These are phyloP conservation scores for Heterocephalus glaber DNA, from an alignment of 2,113 vertebrate genomes.

Conservation along the genomic window DNA sequence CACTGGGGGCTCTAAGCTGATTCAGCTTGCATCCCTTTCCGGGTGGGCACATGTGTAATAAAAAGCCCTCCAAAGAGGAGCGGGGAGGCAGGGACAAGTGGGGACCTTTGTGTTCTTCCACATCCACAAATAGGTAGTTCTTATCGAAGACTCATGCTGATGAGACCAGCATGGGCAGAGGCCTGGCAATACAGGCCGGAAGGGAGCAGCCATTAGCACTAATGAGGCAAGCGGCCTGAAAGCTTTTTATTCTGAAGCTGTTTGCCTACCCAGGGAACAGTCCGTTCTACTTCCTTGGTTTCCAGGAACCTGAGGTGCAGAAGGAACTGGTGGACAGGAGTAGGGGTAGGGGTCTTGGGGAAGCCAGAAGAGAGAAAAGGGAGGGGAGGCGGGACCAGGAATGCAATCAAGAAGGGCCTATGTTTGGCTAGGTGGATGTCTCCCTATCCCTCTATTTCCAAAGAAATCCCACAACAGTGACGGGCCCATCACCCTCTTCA, in stretches of 20 bases:
- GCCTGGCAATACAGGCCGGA: slow-evolving; percentile 25
- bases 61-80: neutral
- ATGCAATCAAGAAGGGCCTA: neutral
- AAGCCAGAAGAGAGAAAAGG: neutral
- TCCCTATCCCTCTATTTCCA: neutral
- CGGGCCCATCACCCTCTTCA: slow-evolving; percentile 26
- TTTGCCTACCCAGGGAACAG: slow-evolving; percentile 66
- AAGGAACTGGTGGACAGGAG: slow-evolving; percentile 25
- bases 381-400: neutral
- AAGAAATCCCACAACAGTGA: neutral
- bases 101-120: neutral
- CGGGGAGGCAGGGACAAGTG: neutral
- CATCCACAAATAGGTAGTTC: neutral
- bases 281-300: slow-evolving; percentile 50
- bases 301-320: slow-evolving; percentile 70
- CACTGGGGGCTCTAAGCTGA: neutral
- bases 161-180: neutral
- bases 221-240: slow-evolving; percentile 75
- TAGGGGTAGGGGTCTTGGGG: slow-evolving; percentile 11
- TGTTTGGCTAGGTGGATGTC: neutral
- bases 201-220: slow-evolving; percentile 72
- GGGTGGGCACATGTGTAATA: neutral
- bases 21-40: neutral
- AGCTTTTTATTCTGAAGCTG: slow-evolving; percentile 73
- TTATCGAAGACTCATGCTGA: neutral